Percentiles rank a stretch among this genome's conserved stretches.
phyloP scores from a whole-genome alignment of 2,888 invertebrate species.

The Entomobrya proxima region DNA sequence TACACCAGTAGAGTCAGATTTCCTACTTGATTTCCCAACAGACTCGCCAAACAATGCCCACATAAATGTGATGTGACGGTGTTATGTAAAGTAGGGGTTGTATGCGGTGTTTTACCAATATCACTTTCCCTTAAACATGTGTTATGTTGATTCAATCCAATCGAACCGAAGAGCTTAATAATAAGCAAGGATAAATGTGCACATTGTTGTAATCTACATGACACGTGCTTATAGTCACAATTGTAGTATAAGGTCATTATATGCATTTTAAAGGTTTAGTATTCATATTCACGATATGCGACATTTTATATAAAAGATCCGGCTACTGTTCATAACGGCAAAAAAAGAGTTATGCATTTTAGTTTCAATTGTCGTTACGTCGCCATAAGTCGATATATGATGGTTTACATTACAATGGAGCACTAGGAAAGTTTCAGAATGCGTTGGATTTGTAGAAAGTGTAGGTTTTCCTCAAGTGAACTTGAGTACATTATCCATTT shows the following conservation, averaged over 20 bases:
- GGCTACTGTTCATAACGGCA: no score
- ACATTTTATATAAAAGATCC: no score
- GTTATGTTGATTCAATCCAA: slow-evolving; percentile 20
- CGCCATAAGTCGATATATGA: background rate
- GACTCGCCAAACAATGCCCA: slow-evolving; percentile 50
- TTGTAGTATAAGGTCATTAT: no score
- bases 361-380: background rate
- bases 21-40: slow-evolving; percentile 62
- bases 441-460: background rate
- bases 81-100: slow-evolving; percentile 20
- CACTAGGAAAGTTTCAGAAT: background rate
- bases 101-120: slow-evolving; percentile 27
- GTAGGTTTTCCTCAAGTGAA: background rate
- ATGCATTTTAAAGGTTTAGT: no score
- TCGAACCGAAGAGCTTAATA: slow-evolving; percentile 15
- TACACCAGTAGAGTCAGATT: slow-evolving; percentile 53
- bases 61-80: slow-evolving; percentile 8
- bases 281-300: no score
- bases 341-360: background rate
- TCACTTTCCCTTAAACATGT: slow-evolving; percentile 44
- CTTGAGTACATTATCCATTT: background rate
- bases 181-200: background rate
- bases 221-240: no score
- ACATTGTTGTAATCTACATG: no score
- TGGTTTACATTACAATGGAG: background rate